A percentile compares a stretch with the other conserved stretches of the same genome.
phyloP scores from a whole-genome alignment of 2,888 invertebrate species.

The Apodemia mormo region DNA sequence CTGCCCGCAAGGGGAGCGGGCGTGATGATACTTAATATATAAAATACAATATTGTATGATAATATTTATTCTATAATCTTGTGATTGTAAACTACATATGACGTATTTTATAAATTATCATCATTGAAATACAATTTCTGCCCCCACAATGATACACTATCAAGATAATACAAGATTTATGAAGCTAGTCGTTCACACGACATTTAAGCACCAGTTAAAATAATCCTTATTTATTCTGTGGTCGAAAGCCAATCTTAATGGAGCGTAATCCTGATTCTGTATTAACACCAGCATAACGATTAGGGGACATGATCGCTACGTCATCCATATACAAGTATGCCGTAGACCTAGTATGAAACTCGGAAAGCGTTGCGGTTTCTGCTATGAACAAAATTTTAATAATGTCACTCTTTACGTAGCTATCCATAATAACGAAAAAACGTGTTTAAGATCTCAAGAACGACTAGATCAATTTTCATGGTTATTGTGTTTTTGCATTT shows the following conservation, averaged over 20 bases:
- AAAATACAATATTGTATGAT: too few relatives aligned
- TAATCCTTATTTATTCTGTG: conserved; percentile 78
- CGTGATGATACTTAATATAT: too few relatives aligned
- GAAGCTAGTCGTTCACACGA: conserved; percentile 61
- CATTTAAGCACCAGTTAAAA: conserved; percentile 61
- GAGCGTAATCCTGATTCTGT: conserved; percentile 67
- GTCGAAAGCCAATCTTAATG: conserved; percentile 67
- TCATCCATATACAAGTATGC: conserved; percentile 13
- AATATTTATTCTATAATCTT: too few relatives aligned
- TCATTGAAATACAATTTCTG: conserved; percentile 18
- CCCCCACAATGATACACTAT: conserved; percentile 23
- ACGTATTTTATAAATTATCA: neutral
- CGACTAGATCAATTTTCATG: too few relatives aligned
- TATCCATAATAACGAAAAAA: too few relatives aligned
- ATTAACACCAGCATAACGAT: conserved; percentile 70
- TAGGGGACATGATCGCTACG: conserved; percentile 49
- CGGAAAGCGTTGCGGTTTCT: neutral
- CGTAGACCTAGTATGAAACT: neutral
- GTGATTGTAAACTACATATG: too few relatives aligned
- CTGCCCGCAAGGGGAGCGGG: too few relatives aligned
- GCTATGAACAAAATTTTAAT: neutral
- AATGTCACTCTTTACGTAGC: too few relatives aligned
- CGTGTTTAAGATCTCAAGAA: too few relatives aligned
- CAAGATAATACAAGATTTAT: conserved; percentile 43
- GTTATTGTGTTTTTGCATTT: too few relatives aligned